A percentile compares a stretch with the other conserved stretches of the same genome.
Conservation (phyloP, 1,140 invertebrate genomes). For the Nephila pilipes region DNA sequence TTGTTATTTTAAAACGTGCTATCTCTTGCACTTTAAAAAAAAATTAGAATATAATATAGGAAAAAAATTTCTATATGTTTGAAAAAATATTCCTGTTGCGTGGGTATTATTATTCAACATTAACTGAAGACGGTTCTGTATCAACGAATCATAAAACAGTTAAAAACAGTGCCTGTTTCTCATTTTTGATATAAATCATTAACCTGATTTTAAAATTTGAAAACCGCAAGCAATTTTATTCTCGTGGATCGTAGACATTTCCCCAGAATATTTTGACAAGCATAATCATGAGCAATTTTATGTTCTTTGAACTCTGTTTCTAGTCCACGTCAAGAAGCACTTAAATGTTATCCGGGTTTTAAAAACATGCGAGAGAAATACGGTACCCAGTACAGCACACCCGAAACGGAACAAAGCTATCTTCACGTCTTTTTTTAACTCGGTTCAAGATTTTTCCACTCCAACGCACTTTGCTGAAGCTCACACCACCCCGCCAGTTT, state of each 20-base stretch:
- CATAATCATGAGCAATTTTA: background rate
- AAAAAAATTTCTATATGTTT: too few species aligned
- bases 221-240: background rate
- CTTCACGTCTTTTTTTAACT: constrained; percentile 4
- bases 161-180: too few species aligned
- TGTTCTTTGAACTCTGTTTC: background rate
- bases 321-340: constrained; percentile 3
- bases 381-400: background rate
- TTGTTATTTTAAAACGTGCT: too few species aligned
- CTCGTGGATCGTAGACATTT: background rate
- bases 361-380: background rate
- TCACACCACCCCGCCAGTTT: background rate
- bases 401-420: constrained; percentile 5
- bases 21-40: too few species aligned
- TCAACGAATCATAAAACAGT: too few species aligned
- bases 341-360: background rate
- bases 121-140: too few species aligned
- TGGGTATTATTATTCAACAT: too few species aligned
- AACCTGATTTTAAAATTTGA: background rate
- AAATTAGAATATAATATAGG: too few species aligned
- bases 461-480: background rate
- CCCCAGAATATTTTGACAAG: background rate
- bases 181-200: too few species aligned
- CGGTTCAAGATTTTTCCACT: background rate
- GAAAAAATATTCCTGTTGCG: too few species aligned